Conservation (phyloP, 2,797 vertebrate species). For the Parauchenoglanis ngamensis region DNA sequence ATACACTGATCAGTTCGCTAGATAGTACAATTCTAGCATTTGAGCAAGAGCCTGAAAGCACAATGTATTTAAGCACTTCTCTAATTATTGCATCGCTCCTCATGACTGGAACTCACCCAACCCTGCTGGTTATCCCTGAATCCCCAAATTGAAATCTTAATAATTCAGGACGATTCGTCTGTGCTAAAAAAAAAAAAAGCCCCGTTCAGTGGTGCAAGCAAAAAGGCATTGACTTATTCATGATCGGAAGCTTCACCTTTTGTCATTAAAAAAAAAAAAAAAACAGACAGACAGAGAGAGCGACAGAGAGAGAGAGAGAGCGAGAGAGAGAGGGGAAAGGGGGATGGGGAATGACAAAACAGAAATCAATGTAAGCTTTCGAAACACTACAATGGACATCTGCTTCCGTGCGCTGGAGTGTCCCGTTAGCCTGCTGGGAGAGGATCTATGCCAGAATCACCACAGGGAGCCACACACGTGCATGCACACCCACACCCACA, state of each 20-base stretch:
- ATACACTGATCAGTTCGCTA: background rate
- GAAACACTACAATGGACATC: slow-evolving; percentile 51
- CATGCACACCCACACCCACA: slow-evolving; percentile 13
- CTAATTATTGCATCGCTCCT: slow-evolving; percentile 5
- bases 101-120: slow-evolving; percentile 13
- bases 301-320: background rate
- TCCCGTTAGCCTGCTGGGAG: slow-evolving; percentile 46
- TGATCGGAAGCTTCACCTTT: slow-evolving; percentile 37
- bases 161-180: slow-evolving; percentile 36
- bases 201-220: slow-evolving; percentile 31
- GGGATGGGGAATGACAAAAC: slow-evolving; percentile 26
- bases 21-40: background rate
- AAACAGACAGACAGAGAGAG: background rate
- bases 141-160: slow-evolving; percentile 41
- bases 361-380: slow-evolving; percentile 42
- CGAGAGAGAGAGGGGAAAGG: background rate
- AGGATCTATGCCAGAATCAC: slow-evolving; percentile 35
- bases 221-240: slow-evolving; percentile 49
- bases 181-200: background rate
- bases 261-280: background rate
- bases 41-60: background rate
- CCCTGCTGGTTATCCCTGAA: slow-evolving; percentile 30
- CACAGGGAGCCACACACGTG: slow-evolving; percentile 18
- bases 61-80: background rate
- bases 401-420: slow-evolving; percentile 43